phyloP scores from a whole-genome alignment of 53 echinoderm and acorn worm genomes.

The Apostichopus leukothele region DNA sequence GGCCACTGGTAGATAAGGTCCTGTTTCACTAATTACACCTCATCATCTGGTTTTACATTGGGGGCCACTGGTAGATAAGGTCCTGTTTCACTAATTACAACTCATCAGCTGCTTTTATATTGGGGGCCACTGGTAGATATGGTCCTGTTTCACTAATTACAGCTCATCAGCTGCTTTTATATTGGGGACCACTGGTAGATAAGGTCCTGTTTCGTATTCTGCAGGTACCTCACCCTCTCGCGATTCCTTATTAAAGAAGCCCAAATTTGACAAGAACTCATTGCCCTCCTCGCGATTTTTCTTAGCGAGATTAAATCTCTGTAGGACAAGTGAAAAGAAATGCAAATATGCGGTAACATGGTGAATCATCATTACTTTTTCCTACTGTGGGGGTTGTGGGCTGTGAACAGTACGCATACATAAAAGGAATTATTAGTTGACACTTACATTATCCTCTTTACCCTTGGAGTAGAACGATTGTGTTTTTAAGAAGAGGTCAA shows the following conservation, averaged over 20 bases:
- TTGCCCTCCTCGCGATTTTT: constrained; percentile 35
- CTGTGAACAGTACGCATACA: no score
- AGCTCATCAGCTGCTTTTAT: no score
- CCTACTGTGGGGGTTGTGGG: no score
- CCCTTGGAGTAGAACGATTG: no score
- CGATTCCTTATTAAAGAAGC: constrained; percentile 71
- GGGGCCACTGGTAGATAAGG: constrained; percentile 60
- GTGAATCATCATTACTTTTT: no score
- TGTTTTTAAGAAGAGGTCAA: no score
- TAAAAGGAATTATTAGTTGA: no score
- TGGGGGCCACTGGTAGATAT: constrained; percentile 46
- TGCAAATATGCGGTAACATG: no score
- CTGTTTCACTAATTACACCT: constrained; percentile 30
- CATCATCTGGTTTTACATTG: not conserved
- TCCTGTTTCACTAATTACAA: constrained; percentile 40
- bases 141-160: constrained; percentile 54
- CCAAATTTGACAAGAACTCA: constrained; percentile 28
- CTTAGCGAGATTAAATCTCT: constrained; percentile 41
- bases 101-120: constrained; percentile 8
- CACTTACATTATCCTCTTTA: no score
- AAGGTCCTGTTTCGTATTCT: constrained; percentile 72
- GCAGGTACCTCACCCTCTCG: constrained; percentile 78
- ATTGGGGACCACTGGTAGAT: constrained; percentile 31
- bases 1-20: constrained; percentile 64
- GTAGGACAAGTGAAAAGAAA: not conserved